Evolutionary conservation across 2,113 vertebrate species (phyloP), one percentile per base, ranked within the genome.

Genomic region (Corythornis vintsioides): DNA sequence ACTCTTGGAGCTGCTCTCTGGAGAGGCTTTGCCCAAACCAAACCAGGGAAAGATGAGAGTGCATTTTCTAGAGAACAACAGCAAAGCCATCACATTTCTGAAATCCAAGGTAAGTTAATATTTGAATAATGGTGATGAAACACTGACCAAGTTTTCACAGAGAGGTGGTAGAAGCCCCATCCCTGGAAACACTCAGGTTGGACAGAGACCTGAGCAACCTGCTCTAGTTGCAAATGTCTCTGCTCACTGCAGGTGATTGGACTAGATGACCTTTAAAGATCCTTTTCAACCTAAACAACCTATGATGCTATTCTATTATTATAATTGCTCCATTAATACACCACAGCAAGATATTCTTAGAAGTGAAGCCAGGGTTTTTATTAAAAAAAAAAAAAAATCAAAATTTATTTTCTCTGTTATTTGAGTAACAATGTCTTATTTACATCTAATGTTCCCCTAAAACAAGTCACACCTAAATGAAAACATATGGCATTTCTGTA

Each of bases 61-160:
- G 26, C 98, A 99, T 97, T 99, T 97, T 83, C 96, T 99, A 69
- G 99, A 99, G 92, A 99, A 99, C 97, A 99, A 98, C 97, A 98
- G 98, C 98, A 98, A 97, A 67, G 98, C 98, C 56, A 98, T 99
- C 83, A 96, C 94, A 71, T 99, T 99, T 97, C 98, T 99, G 72
- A 99, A 98, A 95, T 97, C 98, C 82, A 98, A 99, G 98, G 98
- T 98, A 67, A 73, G 61, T 52, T 11, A 63, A 57, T 69, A n/a
- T 4, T 52, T 63, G 35, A 63, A 21, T 60, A 22, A 60, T 21
- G 22, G 21, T 35, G 33, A 14, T 60, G 59, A 25, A 60, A 60
- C 59, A 60, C 59, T 60, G 59, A 22, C 59, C 35, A n/a, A 35
- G 33, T 3, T 60, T 60, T 21, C 59, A 21, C 59, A 60, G 59